Evolutionary conservation across 2,888 invertebrate species (phyloP), one percentile per base, ranked within the genome.

Genomic region (Conchocele bisecta): DNA sequence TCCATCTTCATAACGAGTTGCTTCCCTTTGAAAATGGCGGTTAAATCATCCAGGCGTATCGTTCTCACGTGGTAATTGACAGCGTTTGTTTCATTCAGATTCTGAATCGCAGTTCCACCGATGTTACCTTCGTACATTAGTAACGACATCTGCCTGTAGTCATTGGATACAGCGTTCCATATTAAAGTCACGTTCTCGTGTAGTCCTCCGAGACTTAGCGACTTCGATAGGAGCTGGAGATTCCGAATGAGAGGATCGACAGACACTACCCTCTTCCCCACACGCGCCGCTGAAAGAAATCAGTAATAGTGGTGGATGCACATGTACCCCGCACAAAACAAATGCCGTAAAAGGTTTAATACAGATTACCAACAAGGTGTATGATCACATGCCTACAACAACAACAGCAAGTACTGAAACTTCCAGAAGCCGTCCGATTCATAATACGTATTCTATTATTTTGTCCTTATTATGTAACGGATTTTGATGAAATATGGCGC

Each of bases 101-200:
- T 6, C 7, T 31, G 7, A 20, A 79, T 67, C 13, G 46, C 64
- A 3, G 75, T 64, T 6, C 79, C 79, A 6, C 79, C 79, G 4
- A 73, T 56, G 42, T 79, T 79, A 2, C 63, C 67, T 2, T 33
- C 11, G 22, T 66, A 41, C 9, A 68, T 42, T 26, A 65, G 17
- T 9, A 79, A 41, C 1, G 31, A 29, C 7, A 76, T 68, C 20
- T 41, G 60, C 7, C 65, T 41, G 5, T 50, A 50, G 1, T 22
- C 20, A 41, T 61, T 51, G 1, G 79, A 68, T 3, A 79, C 50
- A 0, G 79, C 79, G 54, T 76, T 79, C 50, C 56, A 67, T n/a
- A 79, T 60, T 13, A 76, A 46, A 0, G 68, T 73, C 2, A 64
- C 74, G 24, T 56, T 60, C 11, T 54, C 46, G 15, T 20, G 6